Evolutionary conservation across 2,888 invertebrate species (phyloP).

Genomic region (Agrotis clavis): DNA sequence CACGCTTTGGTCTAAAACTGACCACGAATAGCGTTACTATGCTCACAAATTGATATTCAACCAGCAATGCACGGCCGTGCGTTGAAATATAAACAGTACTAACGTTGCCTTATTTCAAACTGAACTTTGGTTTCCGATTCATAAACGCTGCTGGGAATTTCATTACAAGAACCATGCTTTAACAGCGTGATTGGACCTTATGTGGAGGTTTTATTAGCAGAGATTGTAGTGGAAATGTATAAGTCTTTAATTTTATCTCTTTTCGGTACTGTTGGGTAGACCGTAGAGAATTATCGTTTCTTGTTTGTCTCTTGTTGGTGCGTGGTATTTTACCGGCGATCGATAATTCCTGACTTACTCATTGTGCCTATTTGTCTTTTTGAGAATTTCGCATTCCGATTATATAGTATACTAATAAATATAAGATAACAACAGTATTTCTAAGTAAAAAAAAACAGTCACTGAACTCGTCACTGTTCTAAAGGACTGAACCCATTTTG

Average conservation of each 20-base stretch:
- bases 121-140: slow-evolving; percentile 71
- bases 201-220: background rate
- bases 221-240: background rate
- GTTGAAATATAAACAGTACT: slow-evolving; percentile 74
- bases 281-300: no score
- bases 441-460: no score
- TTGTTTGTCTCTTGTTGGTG: background rate
- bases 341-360: background rate
- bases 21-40: slow-evolving; percentile 58
- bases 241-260: background rate
- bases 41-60: slow-evolving; percentile 82
- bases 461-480: no score
- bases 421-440: no score
- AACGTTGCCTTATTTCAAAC: slow-evolving; percentile 72
- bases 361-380: background rate
- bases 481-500: no score
- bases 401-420: no score
- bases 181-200: slow-evolving; percentile 31
- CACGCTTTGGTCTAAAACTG: slow-evolving; percentile 50
- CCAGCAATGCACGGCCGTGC: slow-evolving; percentile 73
- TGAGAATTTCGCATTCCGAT: no score
- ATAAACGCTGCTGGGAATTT: slow-evolving; percentile 59
- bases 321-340: background rate
- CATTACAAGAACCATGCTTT: slow-evolving; percentile 33
- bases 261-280: background rate